phyloP scores from a whole-genome alignment of 1,140 invertebrate species.

The Diachasmimorpha longicaudata region DNA sequence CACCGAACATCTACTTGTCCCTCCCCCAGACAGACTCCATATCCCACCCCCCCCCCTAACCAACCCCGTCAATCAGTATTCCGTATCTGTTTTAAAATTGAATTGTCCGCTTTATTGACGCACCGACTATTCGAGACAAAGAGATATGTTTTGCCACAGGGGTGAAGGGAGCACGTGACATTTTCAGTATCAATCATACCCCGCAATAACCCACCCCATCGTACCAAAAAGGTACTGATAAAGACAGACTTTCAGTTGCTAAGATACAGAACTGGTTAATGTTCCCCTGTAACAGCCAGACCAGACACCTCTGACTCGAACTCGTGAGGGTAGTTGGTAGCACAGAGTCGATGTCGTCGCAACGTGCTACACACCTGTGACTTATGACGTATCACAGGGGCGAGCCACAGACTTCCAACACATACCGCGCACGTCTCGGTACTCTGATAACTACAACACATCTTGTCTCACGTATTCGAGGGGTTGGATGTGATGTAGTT shows the following conservation, averaged over 20 bases:
- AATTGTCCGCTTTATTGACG: background rate
- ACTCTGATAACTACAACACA: background rate
- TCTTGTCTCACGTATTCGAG: background rate
- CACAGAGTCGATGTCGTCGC: slow-evolving; percentile 45
- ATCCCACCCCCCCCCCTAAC: no score
- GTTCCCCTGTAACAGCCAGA: slow-evolving; percentile 46
- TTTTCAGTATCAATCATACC: slow-evolving; percentile 51
- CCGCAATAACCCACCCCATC: slow-evolving; percentile 45
- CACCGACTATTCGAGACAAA: background rate
- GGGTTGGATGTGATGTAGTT: background rate
- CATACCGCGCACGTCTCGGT: background rate
- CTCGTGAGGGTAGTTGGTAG: background rate
- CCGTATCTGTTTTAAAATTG: background rate
- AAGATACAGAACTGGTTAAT: slow-evolving; percentile 56
- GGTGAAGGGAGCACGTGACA: slow-evolving; percentile 28
- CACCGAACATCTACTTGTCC: no score
- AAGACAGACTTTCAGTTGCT: slow-evolving; percentile 38
- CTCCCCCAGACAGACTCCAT: no score
- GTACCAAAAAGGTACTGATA: background rate
- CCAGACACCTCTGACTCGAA: slow-evolving; percentile 21
- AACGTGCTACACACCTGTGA: slow-evolving; percentile 56
- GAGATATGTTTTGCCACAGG: background rate
- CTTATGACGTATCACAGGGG: slow-evolving; percentile 53
- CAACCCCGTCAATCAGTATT: background rate
- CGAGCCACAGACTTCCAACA: slow-evolving; percentile 27